These are phyloP conservation scores for Craseonycteris thonglongyai DNA, from an alignment of 2,113 vertebrate genomes.

Conservation along the genomic window DNA sequence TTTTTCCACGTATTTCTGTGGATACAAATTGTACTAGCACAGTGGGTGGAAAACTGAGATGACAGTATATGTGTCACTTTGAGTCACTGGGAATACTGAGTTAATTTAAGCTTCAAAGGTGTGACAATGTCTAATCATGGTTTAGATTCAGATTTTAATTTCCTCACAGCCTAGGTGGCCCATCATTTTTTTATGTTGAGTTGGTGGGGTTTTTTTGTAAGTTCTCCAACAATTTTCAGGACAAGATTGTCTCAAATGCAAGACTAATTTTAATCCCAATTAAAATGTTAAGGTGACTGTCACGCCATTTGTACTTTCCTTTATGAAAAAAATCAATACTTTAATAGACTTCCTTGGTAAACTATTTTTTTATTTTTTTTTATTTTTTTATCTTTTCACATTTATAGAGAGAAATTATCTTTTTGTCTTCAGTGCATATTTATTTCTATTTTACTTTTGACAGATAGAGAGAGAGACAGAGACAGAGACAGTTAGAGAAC, in stretches of 20 bases:
- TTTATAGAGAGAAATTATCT: too few relatives aligned
- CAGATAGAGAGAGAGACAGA: too few relatives aligned
- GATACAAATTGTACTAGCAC: constrained; percentile 35
- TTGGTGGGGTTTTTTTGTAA: constrained; percentile 50
- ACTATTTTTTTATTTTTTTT: too few relatives aligned
- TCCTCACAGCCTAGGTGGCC: constrained; percentile 51
- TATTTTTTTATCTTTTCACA: too few relatives aligned
- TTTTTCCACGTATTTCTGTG: constrained; percentile 41
- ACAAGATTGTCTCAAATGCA: constrained; percentile 57
- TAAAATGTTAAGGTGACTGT: constrained; percentile 69
- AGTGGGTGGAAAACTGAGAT: constrained; percentile 46
- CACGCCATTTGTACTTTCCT: constrained; percentile 52
- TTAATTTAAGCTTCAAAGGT: constrained; percentile 70
- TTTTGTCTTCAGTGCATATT: too few relatives aligned
- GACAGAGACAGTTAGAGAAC: too few relatives aligned
- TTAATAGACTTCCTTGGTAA: constrained; percentile 65
- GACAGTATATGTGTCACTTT: constrained; percentile 41
- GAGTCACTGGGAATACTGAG: constrained; percentile 47
- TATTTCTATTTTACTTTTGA: too few relatives aligned
- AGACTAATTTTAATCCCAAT: constrained; percentile 68
- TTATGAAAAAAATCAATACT: constrained; percentile 59
- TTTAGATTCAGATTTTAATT: constrained; percentile 66
- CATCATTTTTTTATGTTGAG: constrained; percentile 70
- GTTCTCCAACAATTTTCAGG: constrained; percentile 46
- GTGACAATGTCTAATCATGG: constrained; percentile 63